These are phyloP conservation scores for Notolabrus celidotus DNA, from an alignment of 2,797 vertebrate genomes.

Conservation along the genomic window DNA sequence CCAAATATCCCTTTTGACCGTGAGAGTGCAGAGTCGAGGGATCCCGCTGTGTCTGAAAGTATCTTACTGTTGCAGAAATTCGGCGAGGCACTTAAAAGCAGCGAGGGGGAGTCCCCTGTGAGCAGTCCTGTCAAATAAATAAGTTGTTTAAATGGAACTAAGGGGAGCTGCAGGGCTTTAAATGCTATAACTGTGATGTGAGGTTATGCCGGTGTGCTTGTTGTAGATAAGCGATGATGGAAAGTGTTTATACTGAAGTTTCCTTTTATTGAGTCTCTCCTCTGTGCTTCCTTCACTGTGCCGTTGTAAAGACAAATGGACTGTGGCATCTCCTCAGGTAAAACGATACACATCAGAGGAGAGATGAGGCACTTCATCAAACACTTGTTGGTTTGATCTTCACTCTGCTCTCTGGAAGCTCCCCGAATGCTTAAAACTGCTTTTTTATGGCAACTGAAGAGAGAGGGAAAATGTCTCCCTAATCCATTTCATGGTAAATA, in stretches of 20 bases:
- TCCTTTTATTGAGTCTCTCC: slow-evolving; percentile 17
- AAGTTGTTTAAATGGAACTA: slow-evolving; percentile 21
- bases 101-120: slow-evolving; percentile 9
- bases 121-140: slow-evolving; percentile 39
- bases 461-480: background rate
- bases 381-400: slow-evolving; percentile 19
- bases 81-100: slow-evolving; percentile 27
- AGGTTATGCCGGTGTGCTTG: slow-evolving; percentile 13
- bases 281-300: background rate
- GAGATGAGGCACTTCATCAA: slow-evolving; percentile 27
- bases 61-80: slow-evolving; percentile 21
- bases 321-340: slow-evolving; percentile 27
- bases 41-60: background rate
- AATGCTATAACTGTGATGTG: slow-evolving; percentile 15
- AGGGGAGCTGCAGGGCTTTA: slow-evolving; percentile 17
- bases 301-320: slow-evolving; percentile 27
- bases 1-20: background rate
- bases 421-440: background rate
- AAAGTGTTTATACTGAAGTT: slow-evolving; percentile 11
- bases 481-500: slow-evolving; percentile 4
- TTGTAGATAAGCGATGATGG: slow-evolving; percentile 3
- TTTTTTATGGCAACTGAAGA: background rate
- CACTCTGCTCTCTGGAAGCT: background rate
- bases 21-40: background rate
- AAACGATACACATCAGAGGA: slow-evolving; percentile 21